Conservation (phyloP, 2,113 vertebrate genomes). For the Leucoraja erinaceus region DNA sequence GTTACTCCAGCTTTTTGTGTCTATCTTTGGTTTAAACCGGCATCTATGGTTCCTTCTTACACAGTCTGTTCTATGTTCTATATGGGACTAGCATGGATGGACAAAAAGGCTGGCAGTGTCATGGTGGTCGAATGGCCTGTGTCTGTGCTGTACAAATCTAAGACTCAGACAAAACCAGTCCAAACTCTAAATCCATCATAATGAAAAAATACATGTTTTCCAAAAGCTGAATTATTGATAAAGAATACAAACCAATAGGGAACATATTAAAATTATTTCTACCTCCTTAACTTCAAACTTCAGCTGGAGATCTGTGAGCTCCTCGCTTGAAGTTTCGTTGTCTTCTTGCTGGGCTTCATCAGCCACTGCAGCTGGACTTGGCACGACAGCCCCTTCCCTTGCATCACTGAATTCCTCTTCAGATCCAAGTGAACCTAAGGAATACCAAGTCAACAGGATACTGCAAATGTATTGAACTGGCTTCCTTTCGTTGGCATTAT, state of each 20-base stretch:
- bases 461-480: neutral
- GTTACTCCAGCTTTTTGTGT: too few relatives aligned
- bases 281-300: constrained; percentile 90
- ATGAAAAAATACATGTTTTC: neutral
- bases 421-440: constrained; percentile 51
- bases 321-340: constrained; percentile 54
- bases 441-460: neutral
- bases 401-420: constrained; percentile 66
- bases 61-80: too few relatives aligned
- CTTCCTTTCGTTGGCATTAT: neutral
- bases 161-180: neutral
- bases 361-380: neutral
- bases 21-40: too few relatives aligned
- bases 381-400: constrained; percentile 44
- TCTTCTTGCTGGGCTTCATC: constrained; percentile 44
- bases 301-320: constrained; percentile 74
- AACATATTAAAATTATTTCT: constrained; percentile 17
- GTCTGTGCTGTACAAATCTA: too few relatives aligned
- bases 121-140: too few relatives aligned
- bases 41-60: too few relatives aligned
- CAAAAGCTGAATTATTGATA: neutral
- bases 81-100: too few relatives aligned
- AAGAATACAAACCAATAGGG: neutral
- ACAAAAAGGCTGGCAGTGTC: too few relatives aligned
- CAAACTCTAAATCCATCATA: neutral